Evolutionary conservation across 2,797 vertebrate genomes (phyloP).

Genomic region (Helarctos malayanus): DNA sequence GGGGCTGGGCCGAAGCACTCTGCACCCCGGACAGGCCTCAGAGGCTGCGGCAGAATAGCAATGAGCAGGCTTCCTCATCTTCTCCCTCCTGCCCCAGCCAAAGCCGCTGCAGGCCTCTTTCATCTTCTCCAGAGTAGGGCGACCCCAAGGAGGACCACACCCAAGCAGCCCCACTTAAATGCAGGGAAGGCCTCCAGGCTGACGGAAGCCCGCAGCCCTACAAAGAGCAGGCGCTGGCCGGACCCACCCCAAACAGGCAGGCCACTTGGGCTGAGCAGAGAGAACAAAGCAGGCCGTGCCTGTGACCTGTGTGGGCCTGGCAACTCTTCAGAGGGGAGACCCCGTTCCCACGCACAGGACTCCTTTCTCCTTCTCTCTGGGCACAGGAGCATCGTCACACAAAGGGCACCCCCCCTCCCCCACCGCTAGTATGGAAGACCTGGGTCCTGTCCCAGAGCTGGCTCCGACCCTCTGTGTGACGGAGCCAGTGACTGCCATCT

Average conservation of each 20-base stretch:
- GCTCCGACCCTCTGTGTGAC: neutral
- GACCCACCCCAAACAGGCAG: neutral
- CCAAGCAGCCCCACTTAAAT: neutral
- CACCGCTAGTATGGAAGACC: neutral
- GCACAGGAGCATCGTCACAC: neutral
- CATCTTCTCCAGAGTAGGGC: neutral
- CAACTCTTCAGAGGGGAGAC: neutral
- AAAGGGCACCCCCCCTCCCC: neutral
- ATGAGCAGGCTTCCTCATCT: neutral
- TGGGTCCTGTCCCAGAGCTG: conserved; percentile 54
- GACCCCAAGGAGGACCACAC: neutral
- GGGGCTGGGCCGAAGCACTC: neutral
- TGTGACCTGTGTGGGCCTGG: neutral
- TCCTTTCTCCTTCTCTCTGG: neutral
- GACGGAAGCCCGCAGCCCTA: neutral
- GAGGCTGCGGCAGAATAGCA: neutral
- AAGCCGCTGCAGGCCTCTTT: neutral
- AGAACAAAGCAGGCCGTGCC: neutral
- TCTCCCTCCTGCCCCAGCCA: neutral
- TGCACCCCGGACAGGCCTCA: neutral
- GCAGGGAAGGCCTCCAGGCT: neutral
- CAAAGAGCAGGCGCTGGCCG: neutral
- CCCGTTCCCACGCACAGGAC: neutral
- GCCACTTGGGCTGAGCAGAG: neutral
- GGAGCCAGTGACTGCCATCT: neutral